Evolutionary conservation across 2,797 vertebrate genomes (phyloP).

Genomic region (Steatocranus sp.): DNA sequence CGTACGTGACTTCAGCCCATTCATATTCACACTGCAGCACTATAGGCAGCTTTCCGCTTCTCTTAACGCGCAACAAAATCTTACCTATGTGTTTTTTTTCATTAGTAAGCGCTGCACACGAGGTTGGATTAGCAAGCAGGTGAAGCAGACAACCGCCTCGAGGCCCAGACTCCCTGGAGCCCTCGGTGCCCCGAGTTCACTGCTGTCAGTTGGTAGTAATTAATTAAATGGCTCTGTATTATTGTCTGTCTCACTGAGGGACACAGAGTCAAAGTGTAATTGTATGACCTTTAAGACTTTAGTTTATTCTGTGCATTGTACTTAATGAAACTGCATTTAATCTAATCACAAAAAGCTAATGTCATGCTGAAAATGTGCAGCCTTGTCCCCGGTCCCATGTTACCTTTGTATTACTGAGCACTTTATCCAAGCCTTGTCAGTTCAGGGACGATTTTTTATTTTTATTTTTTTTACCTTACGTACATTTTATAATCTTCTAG

Average conservation of each 20-base stretch:
- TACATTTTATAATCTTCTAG: not conserved
- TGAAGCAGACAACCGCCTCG: not conserved
- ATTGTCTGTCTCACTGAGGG: not conserved
- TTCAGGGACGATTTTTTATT: not conserved
- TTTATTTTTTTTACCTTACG: accelerated
- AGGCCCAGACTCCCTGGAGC: not conserved
- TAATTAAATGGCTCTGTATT: not conserved
- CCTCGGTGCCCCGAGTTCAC: not conserved
- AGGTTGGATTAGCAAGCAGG: not conserved
- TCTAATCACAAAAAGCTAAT: not conserved
- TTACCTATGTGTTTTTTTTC: not conserved
- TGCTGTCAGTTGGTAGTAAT: not conserved
- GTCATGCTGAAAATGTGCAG: not conserved
- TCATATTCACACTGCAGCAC: not conserved
- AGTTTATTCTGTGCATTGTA: not conserved
- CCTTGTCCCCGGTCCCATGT: not conserved
- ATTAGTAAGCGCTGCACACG: not conserved
- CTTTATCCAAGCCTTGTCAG: not conserved
- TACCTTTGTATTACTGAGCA: not conserved
- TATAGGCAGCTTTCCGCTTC: not conserved
- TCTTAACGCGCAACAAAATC: not conserved
- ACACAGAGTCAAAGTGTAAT: not conserved
- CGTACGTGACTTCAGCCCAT: not conserved
- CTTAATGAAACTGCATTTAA: not conserved
- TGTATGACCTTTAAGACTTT: not conserved